Evolutionary conservation across 2,113 vertebrate genomes (phyloP).

Genomic region (Lepus americanus): DNA sequence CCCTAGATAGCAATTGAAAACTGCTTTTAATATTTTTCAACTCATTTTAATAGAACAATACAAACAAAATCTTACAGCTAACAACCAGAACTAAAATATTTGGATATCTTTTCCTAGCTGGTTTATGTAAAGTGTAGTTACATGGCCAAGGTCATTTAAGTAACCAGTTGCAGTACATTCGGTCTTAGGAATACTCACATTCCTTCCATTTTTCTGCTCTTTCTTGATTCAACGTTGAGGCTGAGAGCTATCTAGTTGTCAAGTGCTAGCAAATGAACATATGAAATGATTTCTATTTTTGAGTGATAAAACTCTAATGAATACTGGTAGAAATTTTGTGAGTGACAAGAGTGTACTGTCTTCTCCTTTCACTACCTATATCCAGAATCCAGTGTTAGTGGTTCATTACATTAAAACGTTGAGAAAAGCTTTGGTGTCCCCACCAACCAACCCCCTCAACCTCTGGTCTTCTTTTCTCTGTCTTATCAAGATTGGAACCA

Average conservation of each 20-base stretch:
- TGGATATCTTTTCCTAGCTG: background rate
- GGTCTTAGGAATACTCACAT: constrained; percentile 15
- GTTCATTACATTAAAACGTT: background rate
- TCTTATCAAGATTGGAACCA: background rate
- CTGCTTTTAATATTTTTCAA: background rate
- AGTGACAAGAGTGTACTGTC: background rate
- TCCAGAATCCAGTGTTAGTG: background rate
- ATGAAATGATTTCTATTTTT: constrained; percentile 52
- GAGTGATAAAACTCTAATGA: background rate
- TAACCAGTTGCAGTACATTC: background rate
- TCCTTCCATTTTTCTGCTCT: background rate
- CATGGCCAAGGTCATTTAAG: constrained; percentile 51
- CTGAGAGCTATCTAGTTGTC: constrained; percentile 16
- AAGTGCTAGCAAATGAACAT: background rate
- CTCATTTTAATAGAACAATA: background rate
- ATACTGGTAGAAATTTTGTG: background rate
- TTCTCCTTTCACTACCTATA: background rate
- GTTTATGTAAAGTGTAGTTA: constrained; percentile 19
- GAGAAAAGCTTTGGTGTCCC: background rate
- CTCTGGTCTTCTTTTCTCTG: background rate
- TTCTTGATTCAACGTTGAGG: background rate
- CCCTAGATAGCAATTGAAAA: constrained; percentile 13
- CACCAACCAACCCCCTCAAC: background rate
- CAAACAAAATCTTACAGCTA: background rate
- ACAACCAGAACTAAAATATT: constrained; percentile 6